Conservation (phyloP, 2,797 vertebrate species). For the Anomalospiza imberbis region DNA sequence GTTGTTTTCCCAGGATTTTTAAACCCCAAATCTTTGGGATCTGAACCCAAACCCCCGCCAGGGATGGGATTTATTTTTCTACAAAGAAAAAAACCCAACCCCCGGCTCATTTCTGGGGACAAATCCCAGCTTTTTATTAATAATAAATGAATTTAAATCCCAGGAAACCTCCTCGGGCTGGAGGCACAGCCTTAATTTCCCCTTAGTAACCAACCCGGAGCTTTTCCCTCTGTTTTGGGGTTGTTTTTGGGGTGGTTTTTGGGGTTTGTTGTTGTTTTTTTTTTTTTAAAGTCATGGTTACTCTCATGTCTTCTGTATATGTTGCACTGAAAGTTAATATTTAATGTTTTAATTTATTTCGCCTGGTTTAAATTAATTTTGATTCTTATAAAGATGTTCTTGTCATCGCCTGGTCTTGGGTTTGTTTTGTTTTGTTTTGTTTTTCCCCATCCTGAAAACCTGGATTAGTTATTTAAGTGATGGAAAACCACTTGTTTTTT, state of each 20-base stretch:
- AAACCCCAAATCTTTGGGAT: neutral
- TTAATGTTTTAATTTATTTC: conserved; percentile 86
- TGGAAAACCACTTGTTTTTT: conserved; percentile 42
- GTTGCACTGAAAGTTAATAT: conserved; percentile 84
- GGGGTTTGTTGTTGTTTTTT: neutral
- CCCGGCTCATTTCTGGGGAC: neutral
- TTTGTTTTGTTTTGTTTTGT: neutral
- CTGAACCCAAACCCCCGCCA: neutral
- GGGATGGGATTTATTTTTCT: conserved; percentile 18
- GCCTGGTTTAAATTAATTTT: conserved; percentile 80
- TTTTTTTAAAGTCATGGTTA: conserved; percentile 56
- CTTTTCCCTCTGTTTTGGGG: conserved; percentile 13
- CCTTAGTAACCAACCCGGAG: conserved; percentile 53
- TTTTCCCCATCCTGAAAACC: neutral
- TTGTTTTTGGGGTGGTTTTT: neutral
- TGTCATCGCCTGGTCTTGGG: conserved; percentile 59
- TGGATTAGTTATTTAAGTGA: conserved; percentile 70
- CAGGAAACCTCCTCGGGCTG: neutral
- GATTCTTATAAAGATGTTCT: conserved; percentile 71
- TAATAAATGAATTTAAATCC: neutral
- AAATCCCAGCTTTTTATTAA: neutral
- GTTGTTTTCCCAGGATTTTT: neutral
- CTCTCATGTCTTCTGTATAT: conserved; percentile 77
- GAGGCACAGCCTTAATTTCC: neutral
- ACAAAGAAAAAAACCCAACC: neutral